Percentiles rank a stretch among this genome's conserved stretches.
Evolutionary conservation across 2,888 invertebrate genomes (phyloP).

Genomic region (Andrena bicolor): DNA sequence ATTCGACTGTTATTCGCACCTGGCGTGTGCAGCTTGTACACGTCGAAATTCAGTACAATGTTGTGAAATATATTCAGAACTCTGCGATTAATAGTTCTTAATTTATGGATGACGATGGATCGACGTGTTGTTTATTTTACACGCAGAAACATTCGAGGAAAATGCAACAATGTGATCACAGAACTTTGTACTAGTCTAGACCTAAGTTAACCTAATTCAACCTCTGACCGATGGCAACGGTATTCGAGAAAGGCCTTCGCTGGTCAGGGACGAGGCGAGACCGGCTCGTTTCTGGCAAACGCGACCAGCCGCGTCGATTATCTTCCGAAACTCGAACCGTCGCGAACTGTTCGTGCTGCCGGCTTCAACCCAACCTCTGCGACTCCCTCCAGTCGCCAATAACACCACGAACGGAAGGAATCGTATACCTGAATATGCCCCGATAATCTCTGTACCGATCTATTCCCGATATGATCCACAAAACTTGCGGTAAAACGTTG

Average conservation of each 20-base stretch:
- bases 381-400: background rate
- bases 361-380: background rate
- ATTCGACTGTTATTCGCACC: background rate
- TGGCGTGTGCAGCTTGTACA: too few species aligned
- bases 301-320: slow-evolving; percentile 21
- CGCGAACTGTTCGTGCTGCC: too few species aligned
- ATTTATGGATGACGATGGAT: background rate
- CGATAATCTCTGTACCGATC: too few species aligned
- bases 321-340: slow-evolving; percentile 26
- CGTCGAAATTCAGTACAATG: background rate
- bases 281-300: slow-evolving; percentile 45
- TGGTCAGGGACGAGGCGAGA: slow-evolving; percentile 56
- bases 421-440: background rate
- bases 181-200: slow-evolving; percentile 47
- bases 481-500: too few species aligned
- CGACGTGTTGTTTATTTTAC: background rate
- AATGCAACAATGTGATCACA: background rate
- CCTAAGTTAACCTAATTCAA: slow-evolving; percentile 60
- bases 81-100: background rate
- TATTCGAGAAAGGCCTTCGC: slow-evolving; percentile 50
- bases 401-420: background rate
- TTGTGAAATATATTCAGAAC: background rate
- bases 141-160: too few species aligned
- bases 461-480: too few species aligned
- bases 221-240: slow-evolving; percentile 45